phyloP scores from a whole-genome alignment of 2,113 vertebrate species.

The Hippocampus mohnikei region DNA sequence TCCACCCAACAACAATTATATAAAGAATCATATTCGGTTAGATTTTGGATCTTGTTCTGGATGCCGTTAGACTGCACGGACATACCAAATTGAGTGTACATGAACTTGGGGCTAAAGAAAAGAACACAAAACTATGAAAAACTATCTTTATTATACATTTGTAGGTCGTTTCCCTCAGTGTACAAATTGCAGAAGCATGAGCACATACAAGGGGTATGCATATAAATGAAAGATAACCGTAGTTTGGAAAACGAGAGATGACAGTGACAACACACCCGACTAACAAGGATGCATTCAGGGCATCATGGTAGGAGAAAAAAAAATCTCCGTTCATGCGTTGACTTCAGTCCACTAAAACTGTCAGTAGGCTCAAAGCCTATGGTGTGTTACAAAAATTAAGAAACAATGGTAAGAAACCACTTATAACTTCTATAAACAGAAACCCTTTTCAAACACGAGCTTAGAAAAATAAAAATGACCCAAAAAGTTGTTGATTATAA shows the following conservation, averaged over 20 bases:
- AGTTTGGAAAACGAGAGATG: slow-evolving; percentile 42
- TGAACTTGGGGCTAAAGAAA: background rate
- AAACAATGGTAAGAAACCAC: slow-evolving; percentile 31
- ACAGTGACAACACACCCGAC: slow-evolving; percentile 38
- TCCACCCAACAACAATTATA: too few relatives aligned
- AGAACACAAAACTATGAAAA: slow-evolving; percentile 52
- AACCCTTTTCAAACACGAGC: slow-evolving; percentile 47
- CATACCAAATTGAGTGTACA: background rate
- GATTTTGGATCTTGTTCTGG: background rate
- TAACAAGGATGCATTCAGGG: slow-evolving; percentile 17
- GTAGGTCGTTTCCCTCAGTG: slow-evolving; percentile 52
- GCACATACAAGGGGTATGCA: slow-evolving; percentile 46
- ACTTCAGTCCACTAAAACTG: slow-evolving; percentile 12
- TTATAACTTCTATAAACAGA: slow-evolving; percentile 58
- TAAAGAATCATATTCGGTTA: background rate
- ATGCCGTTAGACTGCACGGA: background rate
- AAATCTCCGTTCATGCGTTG: slow-evolving; percentile 9
- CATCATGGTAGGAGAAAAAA: slow-evolving; percentile 22
- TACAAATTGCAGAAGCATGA: slow-evolving; percentile 51
- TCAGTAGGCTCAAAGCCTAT: slow-evolving; percentile 5
- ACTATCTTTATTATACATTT: slow-evolving; percentile 75
- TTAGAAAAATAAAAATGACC: slow-evolving; percentile 52
- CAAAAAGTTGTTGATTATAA: slow-evolving; percentile 33
- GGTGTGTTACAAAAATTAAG: slow-evolving; percentile 29
- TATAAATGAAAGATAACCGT: slow-evolving; percentile 37